Evolutionary conservation across 1,140 invertebrate species (phyloP), one percentile per base, ranked within the genome.

Genomic region (Drosophila arawakana): DNA sequence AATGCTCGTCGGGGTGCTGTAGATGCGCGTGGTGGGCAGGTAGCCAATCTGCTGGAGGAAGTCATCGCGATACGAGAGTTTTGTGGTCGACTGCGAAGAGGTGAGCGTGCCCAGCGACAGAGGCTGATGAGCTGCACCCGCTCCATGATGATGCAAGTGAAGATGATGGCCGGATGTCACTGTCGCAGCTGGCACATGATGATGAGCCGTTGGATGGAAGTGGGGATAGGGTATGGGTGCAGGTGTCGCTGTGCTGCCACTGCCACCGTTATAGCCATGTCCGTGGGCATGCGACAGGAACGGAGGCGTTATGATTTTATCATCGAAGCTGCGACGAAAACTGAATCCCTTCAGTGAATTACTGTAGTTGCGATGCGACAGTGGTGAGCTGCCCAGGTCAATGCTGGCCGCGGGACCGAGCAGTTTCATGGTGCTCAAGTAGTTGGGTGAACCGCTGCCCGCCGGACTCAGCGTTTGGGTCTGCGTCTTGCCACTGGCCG

Each of bases 1-100:
- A 57, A 84, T 80, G 75, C 90, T 91, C 39, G 84, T 91, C 52
- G 89, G 84, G n/a, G 88, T 91, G 73, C 88, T 91, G 70, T 86
- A 92, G 67, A 92, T 92, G 67, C 91, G 91, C 25, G 91, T 91
- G 11, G 91, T 92, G 75, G 91, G 91, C 91, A 92, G 73, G 71
- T 92, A 92, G 60, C 91, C 91, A 84, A 92, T 92, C 82, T 92
- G 91, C 75, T 92, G 91, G 8, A 92, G 78, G 68, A 92, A 92
- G 50, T 92, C 91, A 58, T 92, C 91, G 39, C 91, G 84, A 65
- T 91, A 91, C 47, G 91, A 91, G 49, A 91, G 79, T 68, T 91
- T 91, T n/a, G 90, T 90, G 39, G 90, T 90, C 25, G 90, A 91
- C 67, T 91, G 90, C 37, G 90, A 91, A 10, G 90, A 89, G 30